These are phyloP conservation scores for Spermophilus dauricus DNA, from an alignment of 2,113 vertebrate genomes.

Conservation along the genomic window DNA sequence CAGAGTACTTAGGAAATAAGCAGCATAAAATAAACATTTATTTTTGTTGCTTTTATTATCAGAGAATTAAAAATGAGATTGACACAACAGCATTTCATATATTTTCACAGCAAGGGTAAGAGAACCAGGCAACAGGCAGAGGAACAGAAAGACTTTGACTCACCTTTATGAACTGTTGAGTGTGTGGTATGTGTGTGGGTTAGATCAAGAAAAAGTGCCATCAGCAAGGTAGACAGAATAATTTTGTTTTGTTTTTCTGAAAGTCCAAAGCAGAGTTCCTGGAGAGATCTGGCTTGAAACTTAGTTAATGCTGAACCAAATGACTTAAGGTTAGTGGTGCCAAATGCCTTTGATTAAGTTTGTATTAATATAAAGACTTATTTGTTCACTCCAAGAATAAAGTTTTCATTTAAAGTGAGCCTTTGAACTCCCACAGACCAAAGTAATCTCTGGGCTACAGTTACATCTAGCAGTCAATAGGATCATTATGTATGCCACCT, in stretches of 20 bases:
- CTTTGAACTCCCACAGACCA: slow-evolving; percentile 13
- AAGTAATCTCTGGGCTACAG: neutral
- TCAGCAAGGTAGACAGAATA: neutral
- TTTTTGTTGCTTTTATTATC: neutral
- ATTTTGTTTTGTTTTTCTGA: slow-evolving; percentile 26
- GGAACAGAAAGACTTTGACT: neutral
- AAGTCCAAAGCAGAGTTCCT: neutral
- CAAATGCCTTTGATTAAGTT: neutral
- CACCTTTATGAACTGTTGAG: neutral
- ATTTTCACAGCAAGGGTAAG: too few species aligned
- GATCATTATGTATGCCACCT: neutral
- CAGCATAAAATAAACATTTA: neutral
- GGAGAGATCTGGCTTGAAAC: neutral
- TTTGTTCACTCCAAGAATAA: slow-evolving; percentile 4
- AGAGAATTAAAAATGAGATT: neutral
- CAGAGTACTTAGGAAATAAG: neutral
- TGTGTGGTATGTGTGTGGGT: neutral
- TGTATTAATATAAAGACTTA: slow-evolving; percentile 40
- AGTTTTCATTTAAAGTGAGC: slow-evolving; percentile 51
- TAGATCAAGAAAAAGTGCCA: neutral
- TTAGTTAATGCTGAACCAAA: neutral
- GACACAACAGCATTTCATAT: neutral
- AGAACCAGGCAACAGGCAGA: neutral
- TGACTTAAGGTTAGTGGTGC: slow-evolving; percentile 1
- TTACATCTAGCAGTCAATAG: neutral